phyloP scores from a whole-genome alignment of 2,888 invertebrate genomes.

The Proisotoma minuta region DNA sequence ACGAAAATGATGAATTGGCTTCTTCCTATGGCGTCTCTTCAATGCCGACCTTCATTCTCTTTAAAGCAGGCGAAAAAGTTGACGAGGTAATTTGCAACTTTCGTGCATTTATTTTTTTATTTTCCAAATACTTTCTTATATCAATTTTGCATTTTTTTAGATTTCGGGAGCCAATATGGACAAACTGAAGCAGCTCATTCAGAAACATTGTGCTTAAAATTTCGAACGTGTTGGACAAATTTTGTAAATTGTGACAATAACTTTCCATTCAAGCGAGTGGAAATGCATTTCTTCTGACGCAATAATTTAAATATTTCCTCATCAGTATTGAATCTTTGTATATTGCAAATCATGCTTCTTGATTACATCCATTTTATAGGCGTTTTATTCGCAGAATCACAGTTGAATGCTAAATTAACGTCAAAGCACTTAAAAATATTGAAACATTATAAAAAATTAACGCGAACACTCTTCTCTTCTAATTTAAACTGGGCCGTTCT shows the following conservation, averaged over 20 bases:
- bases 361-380: neutral
- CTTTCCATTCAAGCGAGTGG: too few relatives aligned
- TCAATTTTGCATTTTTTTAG: too few relatives aligned
- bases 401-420: neutral
- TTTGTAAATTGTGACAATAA: too few relatives aligned
- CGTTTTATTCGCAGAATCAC: neutral
- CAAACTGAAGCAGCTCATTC: neutral
- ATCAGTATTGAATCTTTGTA: too few relatives aligned
- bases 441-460: too few relatives aligned
- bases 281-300: too few relatives aligned
- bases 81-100: too few relatives aligned
- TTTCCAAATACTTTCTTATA: too few relatives aligned
- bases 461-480: neutral
- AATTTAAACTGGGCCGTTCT: neutral
- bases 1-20: constrained; percentile 84
- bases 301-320: neutral
- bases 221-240: too few relatives aligned
- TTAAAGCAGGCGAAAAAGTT: constrained; percentile 59
- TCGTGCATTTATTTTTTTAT: too few relatives aligned
- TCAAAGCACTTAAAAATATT: neutral
- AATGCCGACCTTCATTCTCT: constrained; percentile 98
- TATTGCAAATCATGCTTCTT: too few relatives aligned
- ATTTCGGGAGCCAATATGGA: neutral
- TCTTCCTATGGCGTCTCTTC: constrained; percentile 77
- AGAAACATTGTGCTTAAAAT: neutral